Evolutionary conservation across 2,888 invertebrate genomes (phyloP).

Genomic region (Ophioninae sp.): DNA sequence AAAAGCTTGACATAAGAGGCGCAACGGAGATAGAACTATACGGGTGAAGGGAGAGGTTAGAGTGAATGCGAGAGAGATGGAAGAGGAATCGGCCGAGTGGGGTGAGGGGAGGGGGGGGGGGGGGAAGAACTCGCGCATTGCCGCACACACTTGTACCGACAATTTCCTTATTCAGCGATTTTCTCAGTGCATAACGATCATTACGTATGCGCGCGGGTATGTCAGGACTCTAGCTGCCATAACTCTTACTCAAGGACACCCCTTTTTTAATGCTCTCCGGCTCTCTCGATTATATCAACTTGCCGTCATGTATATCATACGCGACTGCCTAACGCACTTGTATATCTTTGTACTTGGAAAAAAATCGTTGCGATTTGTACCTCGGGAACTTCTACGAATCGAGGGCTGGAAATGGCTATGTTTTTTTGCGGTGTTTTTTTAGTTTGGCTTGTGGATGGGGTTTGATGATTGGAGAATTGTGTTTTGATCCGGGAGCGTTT

Average conservation of each 20-base stretch:
- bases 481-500: too few species aligned
- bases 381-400: background rate
- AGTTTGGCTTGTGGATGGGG: background rate
- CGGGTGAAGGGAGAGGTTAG: constrained; percentile 16
- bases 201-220: constrained; percentile 73
- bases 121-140: constrained; percentile 44
- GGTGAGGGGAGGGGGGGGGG: constrained; percentile 2
- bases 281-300: constrained; percentile 49
- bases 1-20: constrained; percentile 47
- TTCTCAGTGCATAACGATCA: constrained; percentile 72
- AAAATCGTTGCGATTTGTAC: background rate
- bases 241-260: constrained; percentile 72
- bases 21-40: background rate
- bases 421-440: background rate
- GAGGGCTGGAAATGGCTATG: background rate
- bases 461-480: too few species aligned
- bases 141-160: constrained; percentile 62
- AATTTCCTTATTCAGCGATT: constrained; percentile 79
- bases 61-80: constrained; percentile 4
- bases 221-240: constrained; percentile 65
- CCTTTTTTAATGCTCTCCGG: constrained; percentile 53
- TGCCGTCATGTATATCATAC: constrained; percentile 4
- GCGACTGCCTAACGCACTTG: background rate
- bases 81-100: background rate
- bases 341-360: constrained; percentile 1